Evolutionary conservation across 2,797 vertebrate genomes (phyloP).

Genomic region (Perodicticus potto): DNA sequence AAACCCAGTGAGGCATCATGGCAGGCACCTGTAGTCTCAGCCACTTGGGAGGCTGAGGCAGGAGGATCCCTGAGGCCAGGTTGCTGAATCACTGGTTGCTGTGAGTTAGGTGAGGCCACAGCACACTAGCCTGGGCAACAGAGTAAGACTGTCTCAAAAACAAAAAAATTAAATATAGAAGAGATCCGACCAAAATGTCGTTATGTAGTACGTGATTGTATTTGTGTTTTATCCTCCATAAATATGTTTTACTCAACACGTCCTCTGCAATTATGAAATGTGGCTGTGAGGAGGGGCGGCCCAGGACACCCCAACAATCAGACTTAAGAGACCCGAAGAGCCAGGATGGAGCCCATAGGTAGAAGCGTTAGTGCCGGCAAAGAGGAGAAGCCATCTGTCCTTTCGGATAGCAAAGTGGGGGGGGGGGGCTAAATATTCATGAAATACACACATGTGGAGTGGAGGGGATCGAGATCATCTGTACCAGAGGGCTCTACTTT

Average conservation of each 20-base stretch:
- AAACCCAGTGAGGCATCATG: too few species aligned
- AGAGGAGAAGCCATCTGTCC: not conserved
- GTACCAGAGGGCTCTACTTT: not conserved
- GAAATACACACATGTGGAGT: not conserved
- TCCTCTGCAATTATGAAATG: not conserved
- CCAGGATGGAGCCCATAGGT: too few species aligned
- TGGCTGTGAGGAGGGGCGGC: not conserved
- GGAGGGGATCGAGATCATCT: not conserved
- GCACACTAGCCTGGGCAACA: too few species aligned
- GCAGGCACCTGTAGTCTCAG: too few species aligned
- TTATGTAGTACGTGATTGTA: fast-evolving
- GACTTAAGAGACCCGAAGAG: not conserved
- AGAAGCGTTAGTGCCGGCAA: not conserved
- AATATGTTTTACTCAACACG: not conserved
- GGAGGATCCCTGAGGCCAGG: too few species aligned
- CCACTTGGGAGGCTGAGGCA: too few species aligned
- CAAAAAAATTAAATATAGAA: not conserved
- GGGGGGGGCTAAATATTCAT: not conserved
- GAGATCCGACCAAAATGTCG: not conserved
- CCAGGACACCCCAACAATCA: not conserved
- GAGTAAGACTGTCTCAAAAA: too few species aligned
- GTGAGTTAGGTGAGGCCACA: too few species aligned
- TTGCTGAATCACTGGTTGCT: too few species aligned
- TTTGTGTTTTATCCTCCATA: not conserved
- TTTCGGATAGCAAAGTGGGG: not conserved